These are phyloP conservation scores for Gymnocephalus cernua DNA, from an alignment of 2,113 vertebrate species.

Conservation along the genomic window DNA sequence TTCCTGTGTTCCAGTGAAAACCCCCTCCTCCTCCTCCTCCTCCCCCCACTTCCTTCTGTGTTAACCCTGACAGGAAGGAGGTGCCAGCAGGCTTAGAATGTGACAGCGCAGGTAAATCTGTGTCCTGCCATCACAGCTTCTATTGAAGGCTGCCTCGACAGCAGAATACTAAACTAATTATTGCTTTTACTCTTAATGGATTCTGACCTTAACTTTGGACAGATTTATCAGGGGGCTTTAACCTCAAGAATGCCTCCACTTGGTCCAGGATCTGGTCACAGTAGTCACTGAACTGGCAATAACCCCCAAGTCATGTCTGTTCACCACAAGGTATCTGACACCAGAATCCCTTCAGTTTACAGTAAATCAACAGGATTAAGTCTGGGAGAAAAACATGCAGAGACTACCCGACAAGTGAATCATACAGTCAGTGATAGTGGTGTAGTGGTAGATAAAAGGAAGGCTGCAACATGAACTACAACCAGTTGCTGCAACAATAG, in stretches of 20 bases:
- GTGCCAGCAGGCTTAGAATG: slow-evolving; percentile 74
- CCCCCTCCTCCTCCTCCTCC: slow-evolving; percentile 16
- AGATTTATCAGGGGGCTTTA: slow-evolving; percentile 60
- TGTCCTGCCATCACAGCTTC: slow-evolving; percentile 60
- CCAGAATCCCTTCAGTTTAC: neutral
- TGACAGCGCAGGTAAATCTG: slow-evolving; percentile 81
- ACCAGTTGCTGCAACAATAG: neutral
- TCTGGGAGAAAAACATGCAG: slow-evolving; percentile 7
- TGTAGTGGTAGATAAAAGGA: neutral
- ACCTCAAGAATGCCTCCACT: slow-evolving; percentile 48
- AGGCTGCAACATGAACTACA: neutral
- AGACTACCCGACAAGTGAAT: neutral
- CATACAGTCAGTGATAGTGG: neutral
- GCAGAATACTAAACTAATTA: slow-evolving; percentile 79
- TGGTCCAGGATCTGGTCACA: slow-evolving; percentile 47
- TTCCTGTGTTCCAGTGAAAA: slow-evolving; percentile 59
- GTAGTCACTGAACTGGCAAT: slow-evolving; percentile 48
- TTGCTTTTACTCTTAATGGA: slow-evolving; percentile 67
- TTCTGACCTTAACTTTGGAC: slow-evolving; percentile 51
- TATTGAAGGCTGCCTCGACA: slow-evolving; percentile 63
- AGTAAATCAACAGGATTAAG: slow-evolving; percentile 19
- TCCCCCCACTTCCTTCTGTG: slow-evolving; percentile 50
- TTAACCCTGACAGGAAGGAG: slow-evolving; percentile 78
- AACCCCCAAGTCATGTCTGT: neutral
- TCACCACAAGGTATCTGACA: slow-evolving; percentile 6